A percentile compares a stretch with the other conserved stretches of the same genome.
phyloP scores from a whole-genome alignment of 2,888 invertebrate species.

The Drosophila meridionalis region DNA sequence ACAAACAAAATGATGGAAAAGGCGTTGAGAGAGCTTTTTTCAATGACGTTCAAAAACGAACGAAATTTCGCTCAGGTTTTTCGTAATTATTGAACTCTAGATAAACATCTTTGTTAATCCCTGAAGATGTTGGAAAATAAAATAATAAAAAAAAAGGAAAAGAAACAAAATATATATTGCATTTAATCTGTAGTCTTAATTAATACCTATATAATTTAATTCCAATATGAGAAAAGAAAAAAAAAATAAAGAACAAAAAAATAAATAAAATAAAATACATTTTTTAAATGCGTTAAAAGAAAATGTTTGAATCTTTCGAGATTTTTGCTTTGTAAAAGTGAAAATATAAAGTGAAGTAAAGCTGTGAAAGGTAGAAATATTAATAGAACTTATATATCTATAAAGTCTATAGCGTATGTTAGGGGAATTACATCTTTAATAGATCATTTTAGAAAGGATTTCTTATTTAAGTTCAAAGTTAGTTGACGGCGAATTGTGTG shows the following conservation, averaged over 20 bases:
- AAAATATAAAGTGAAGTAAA: too few species aligned
- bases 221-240: slow-evolving; percentile 52
- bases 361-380: too few species aligned
- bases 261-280: slow-evolving; percentile 58
- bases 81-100: slow-evolving; percentile 64
- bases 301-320: neutral
- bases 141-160: slow-evolving; percentile 16
- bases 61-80: slow-evolving; percentile 78
- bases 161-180: slow-evolving; percentile 49
- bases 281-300: slow-evolving; percentile 70
- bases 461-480: too few species aligned
- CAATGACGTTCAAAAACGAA: slow-evolving; percentile 40
- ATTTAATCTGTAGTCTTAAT: slow-evolving; percentile 75
- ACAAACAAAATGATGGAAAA: slow-evolving; percentile 26
- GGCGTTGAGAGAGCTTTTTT: slow-evolving; percentile 32
- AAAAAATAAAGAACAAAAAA: slow-evolving; percentile 33
- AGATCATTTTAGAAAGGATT: neutral
- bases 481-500: too few species aligned
- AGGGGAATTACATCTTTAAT: neutral
- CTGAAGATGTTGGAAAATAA: slow-evolving; percentile 43
- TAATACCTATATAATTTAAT: slow-evolving; percentile 69
- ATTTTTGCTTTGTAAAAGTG: neutral
- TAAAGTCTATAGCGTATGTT: neutral
- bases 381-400: too few species aligned
- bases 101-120: slow-evolving; percentile 53